phyloP scores from a whole-genome alignment of 2,888 invertebrate species.

The Drosophila conformis region DNA sequence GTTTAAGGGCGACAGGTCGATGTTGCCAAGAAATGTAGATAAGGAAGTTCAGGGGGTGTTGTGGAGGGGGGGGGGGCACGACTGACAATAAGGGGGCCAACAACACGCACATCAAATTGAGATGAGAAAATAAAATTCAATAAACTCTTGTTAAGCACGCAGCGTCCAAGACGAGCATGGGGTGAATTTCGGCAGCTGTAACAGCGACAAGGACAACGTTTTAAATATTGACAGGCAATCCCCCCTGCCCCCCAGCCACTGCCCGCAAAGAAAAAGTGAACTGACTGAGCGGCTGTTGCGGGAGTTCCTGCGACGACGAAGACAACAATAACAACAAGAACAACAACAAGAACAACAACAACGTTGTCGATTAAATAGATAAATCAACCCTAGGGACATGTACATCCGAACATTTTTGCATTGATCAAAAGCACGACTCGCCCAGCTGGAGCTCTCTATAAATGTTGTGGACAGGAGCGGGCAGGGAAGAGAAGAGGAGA shows the following conservation, averaged over 20 bases:
- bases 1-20: slow-evolving; percentile 22
- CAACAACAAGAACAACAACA: slow-evolving; percentile 7
- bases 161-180: slow-evolving; percentile 37
- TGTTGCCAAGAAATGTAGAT: slow-evolving; percentile 41
- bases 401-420: slow-evolving; percentile 69
- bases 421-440: slow-evolving; percentile 66
- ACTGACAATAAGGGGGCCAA: slow-evolving; percentile 11
- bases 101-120: slow-evolving; percentile 73
- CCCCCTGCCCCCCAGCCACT: slow-evolving; percentile 2
- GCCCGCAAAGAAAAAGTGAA: slow-evolving; percentile 6
- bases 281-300: slow-evolving; percentile 21
- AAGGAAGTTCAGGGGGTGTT: not conserved
- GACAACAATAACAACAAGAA: not conserved
- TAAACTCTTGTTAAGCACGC: slow-evolving; percentile 80
- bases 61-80: not conserved
- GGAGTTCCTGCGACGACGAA: slow-evolving; percentile 10
- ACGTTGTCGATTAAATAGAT: slow-evolving; percentile 78
- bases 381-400: slow-evolving; percentile 81
- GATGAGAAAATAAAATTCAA: slow-evolving; percentile 80
- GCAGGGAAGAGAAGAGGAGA: not conserved
- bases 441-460: slow-evolving; percentile 13
- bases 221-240: slow-evolving; percentile 74
- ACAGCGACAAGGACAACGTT: slow-evolving; percentile 73
- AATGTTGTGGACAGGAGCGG: not conserved
- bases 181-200: slow-evolving; percentile 47